Base-by-base conservation (phyloP, 2,888 invertebrate genomes). In the Dicycla oo region DNA sequence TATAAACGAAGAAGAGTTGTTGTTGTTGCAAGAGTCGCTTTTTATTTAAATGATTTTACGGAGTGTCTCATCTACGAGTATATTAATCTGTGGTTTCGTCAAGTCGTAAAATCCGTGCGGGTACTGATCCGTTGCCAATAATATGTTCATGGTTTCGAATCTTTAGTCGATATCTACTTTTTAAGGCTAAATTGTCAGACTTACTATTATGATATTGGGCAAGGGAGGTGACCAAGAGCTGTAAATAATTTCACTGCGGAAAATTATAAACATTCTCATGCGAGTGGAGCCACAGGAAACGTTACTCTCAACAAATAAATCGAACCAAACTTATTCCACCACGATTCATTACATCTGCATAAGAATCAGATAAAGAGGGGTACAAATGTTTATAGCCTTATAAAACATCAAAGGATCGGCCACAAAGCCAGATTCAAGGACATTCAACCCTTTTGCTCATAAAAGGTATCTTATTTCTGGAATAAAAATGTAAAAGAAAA, bases 341-440 rank as follows among this genome's bases (percentile, higher is more conserved):
- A 23, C 62, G 26, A 75, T 66, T 75, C 65, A 78, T 69, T 70
- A 58, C 23, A 66, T 75, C 65, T 80, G 63, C 75, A 78, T 75
- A 58, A 67, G 40, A 80, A 70, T 66, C 75, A 75, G 70, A 70
- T 78, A 75, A 69, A 80, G 62, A 1, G 49, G 18, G 57, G 40
- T 63, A 61, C 54, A 51, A 75, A 67, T 64, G 51, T 67, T 75
- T 75, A 80, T 63, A 49, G 65, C 75, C 30, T 26, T 45, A 51
- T 60, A 60, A 61, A 74, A 73, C 51, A 60, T 70, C 56, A 68
- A 57, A 76, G 43, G 43, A 73, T 62, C 45, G 38, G 11, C 62
- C 62, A 66, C 54, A 66, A 62, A 68, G 67, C 56, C 49, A 64
- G 53, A 49, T 73, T 76, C 56, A 57, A 76, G 68, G 65, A 47